Conservation (phyloP, 1,140 invertebrate species). For the Paraescarpia echinospica region DNA sequence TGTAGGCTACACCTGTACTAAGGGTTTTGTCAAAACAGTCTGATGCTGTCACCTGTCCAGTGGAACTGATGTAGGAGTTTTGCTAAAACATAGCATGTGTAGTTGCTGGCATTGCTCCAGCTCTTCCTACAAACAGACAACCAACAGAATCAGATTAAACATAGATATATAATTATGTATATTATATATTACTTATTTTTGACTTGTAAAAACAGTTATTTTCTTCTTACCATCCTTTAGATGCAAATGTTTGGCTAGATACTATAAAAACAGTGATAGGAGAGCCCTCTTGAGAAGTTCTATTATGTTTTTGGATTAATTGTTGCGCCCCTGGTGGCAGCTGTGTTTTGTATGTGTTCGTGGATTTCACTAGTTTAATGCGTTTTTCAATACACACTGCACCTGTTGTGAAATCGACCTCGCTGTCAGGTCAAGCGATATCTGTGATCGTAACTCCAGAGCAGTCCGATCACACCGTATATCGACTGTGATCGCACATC, state of each 20-base stretch:
- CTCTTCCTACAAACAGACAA: conserved; percentile 10
- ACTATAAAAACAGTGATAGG: not conserved
- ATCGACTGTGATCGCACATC: too few relatives aligned
- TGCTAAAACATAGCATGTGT: not conserved
- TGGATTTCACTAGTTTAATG: too few relatives aligned
- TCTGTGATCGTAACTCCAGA: too few relatives aligned
- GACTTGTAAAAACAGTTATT: not conserved
- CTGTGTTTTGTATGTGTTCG: too few relatives aligned
- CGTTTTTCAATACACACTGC: too few relatives aligned
- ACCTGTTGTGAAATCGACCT: too few relatives aligned
- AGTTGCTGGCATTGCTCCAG: conserved; percentile 4
- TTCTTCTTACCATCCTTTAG: not conserved
- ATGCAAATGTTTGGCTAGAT: not conserved
- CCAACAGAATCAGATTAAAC: not conserved
- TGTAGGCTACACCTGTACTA: too few relatives aligned
- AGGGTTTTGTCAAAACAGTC: not conserved
- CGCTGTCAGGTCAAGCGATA: too few relatives aligned
- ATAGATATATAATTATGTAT: not conserved
- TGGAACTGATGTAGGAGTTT: not conserved
- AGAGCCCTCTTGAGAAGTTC: too few relatives aligned
- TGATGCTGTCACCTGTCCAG: not conserved
- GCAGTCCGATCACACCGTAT: too few relatives aligned
- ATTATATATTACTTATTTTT: not conserved
- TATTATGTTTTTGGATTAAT: not conserved
- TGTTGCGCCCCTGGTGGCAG: too few relatives aligned